These are phyloP conservation scores for Leucoptera coffeella DNA, from an alignment of 2,888 invertebrate species.

Conservation along the genomic window DNA sequence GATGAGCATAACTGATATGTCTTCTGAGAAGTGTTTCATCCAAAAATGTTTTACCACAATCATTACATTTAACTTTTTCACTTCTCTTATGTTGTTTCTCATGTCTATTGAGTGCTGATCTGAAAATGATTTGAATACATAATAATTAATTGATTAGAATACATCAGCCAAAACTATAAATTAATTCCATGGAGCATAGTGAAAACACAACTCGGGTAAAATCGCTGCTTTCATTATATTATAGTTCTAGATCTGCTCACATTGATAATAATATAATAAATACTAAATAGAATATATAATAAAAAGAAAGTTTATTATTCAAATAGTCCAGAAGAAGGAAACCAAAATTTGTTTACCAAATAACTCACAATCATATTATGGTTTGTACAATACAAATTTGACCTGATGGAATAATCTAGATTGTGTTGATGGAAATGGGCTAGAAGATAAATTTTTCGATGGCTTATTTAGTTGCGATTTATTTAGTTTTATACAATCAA, in stretches of 20 bases:
- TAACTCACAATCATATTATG: too few relatives aligned
- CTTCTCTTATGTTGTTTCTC: conserved; percentile 34
- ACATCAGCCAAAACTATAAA: not conserved
- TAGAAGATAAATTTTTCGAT: too few relatives aligned
- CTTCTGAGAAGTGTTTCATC: conserved; percentile 28
- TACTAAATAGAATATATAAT: not conserved
- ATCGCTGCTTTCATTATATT: not conserved
- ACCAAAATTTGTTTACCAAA: too few relatives aligned
- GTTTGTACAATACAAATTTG: too few relatives aligned
- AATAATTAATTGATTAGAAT: not conserved
- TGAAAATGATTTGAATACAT: conserved; percentile 7
- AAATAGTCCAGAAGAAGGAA: too few relatives aligned
- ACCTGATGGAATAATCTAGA: too few relatives aligned
- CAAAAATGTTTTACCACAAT: conserved; percentile 26
- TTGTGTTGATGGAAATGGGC: too few relatives aligned
- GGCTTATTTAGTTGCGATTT: too few relatives aligned
- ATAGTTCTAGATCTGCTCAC: not conserved
- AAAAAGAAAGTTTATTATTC: too few relatives aligned
- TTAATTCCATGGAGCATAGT: not conserved
- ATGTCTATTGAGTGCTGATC: conserved; percentile 34
- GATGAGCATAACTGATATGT: conserved; percentile 38
- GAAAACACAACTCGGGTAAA: not conserved
- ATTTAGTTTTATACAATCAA: too few relatives aligned
- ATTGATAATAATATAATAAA: conserved; percentile 1
- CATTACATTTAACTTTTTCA: conserved; percentile 20